Conservation (phyloP, 2,113 vertebrate species). For the Strix aluco region DNA sequence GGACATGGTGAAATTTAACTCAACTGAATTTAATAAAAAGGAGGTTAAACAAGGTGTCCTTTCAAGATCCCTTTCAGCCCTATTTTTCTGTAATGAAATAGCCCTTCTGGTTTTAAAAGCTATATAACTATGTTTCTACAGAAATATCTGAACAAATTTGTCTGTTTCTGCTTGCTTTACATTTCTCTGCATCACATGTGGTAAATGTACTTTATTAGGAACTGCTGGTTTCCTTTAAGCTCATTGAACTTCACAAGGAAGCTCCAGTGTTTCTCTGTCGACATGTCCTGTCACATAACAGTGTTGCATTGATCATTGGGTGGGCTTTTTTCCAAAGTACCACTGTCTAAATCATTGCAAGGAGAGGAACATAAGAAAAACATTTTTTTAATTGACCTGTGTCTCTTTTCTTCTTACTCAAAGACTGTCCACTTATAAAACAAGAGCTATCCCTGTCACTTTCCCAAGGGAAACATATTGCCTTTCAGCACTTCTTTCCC, state of each 20-base stretch:
- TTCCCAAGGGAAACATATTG: slow-evolving; percentile 21
- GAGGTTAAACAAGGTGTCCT: neutral
- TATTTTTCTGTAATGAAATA: neutral
- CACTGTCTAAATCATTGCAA: neutral
- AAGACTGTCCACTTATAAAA: neutral
- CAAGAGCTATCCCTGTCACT: neutral
- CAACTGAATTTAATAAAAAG: neutral
- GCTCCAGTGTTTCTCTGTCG: neutral
- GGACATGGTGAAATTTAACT: neutral
- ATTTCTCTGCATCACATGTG: neutral
- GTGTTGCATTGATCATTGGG: neutral
- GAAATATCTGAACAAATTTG: neutral
- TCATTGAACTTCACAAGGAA: neutral
- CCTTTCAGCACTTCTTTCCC: slow-evolving; percentile 3
- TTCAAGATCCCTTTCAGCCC: neutral
- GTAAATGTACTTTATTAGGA: neutral
- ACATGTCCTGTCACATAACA: neutral
- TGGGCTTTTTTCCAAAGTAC: neutral
- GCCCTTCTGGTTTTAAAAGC: neutral
- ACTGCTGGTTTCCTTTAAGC: neutral
- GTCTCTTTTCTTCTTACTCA: neutral
- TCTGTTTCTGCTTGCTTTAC: neutral
- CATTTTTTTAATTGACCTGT: neutral
- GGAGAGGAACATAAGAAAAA: neutral
- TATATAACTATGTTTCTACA: neutral